Base-by-base conservation (phyloP, 2,888 invertebrate species). In the Oxyteleia sp. region DNA sequence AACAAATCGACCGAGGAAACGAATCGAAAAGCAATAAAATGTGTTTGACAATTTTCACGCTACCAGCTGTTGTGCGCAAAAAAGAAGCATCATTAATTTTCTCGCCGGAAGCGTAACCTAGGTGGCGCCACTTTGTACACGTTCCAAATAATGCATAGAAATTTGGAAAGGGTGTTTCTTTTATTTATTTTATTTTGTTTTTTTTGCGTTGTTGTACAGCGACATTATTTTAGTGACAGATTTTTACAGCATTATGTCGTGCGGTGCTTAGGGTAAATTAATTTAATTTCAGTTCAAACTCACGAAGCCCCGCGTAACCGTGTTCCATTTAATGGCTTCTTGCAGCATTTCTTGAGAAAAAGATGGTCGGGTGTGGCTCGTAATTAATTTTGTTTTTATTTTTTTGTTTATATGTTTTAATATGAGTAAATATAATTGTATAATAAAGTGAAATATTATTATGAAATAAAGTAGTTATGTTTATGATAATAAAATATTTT, bases 321-420 rank as follows among this genome's bases (percentile, higher is more conserved):
- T 47, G 64, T 64, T 71, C 64, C 23, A 71, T 64, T 79, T 47
- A 64, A 35, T 43, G 71, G 71, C 79, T 79, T 79, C 79, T 32
- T 49, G 49, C 53, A 23, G 20, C 51, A 49, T 72, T 61, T 23
- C 35, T 41, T 41, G 10, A 13, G 15, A 38, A 66, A 11, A 57
- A 32, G 32, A 32, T 10, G 10, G 5, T 32, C 8, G 32, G 10
- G 10, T 32, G 32, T 32, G 10, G 10, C 8, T 32, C 10, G 32
- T 32, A 32, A 7, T 32, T 32, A 8, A 32, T 7, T 32, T 32
- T 32, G 32, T 32, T 32, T 26, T n/a, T n/a, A n/a, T n/a, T n/a
- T n/a, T n/a, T n/a, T n/a, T n/a, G n/a, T n/a, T n/a, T n/a, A n/a
- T n/a, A n/a, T n/a, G n/a, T n/a, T n/a, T n/a, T n/a, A n/a, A n/a